A percentile compares a stretch with the other conserved stretches of the same genome.
These are phyloP conservation scores for Orussus abietinus DNA, from an alignment of 1,140 invertebrate species.

Conservation along the genomic window DNA sequence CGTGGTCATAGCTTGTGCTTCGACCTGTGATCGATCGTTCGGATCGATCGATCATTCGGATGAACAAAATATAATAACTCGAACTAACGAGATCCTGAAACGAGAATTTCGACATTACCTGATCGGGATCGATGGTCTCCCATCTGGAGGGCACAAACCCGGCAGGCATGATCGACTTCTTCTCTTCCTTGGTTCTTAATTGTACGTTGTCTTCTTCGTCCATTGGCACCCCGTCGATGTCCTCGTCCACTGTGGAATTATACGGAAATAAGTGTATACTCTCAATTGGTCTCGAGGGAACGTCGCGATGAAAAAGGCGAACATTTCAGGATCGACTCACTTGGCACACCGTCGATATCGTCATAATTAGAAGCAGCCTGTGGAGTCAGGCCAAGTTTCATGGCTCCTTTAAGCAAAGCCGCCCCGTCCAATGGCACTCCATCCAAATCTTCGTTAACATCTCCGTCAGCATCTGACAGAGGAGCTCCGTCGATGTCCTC, in stretches of 20 bases:
- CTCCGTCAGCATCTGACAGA: constrained; percentile 61
- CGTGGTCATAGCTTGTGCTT: constrained; percentile 84
- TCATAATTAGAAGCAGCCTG: constrained; percentile 53
- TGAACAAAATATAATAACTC: neutral
- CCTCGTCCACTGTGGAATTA: constrained; percentile 73
- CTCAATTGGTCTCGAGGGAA: too few species aligned
- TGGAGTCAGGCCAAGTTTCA: constrained; percentile 55
- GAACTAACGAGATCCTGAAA: neutral
- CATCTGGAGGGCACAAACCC: constrained; percentile 87
- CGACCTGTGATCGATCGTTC: constrained; percentile 47
- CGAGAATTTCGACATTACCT: constrained; percentile 45
- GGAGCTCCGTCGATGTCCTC: constrained; percentile 67
- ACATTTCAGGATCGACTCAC: too few species aligned
- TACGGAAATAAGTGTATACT: too few species aligned
- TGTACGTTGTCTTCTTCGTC: constrained; percentile 52
- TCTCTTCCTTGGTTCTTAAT: constrained; percentile 38
- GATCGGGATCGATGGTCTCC: constrained; percentile 90
- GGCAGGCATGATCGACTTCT: constrained; percentile 52
- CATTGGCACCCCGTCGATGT: constrained; percentile 79
- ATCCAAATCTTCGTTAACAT: constrained; percentile 66
- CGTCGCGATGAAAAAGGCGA: too few species aligned
- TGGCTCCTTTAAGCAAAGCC: constrained; percentile 67
- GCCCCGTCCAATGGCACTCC: constrained; percentile 81
- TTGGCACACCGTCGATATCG: constrained; percentile 73
- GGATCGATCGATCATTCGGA: neutral